Base-by-base conservation (phyloP, 2,113 vertebrate species). In the Crocuta crocuta region DNA sequence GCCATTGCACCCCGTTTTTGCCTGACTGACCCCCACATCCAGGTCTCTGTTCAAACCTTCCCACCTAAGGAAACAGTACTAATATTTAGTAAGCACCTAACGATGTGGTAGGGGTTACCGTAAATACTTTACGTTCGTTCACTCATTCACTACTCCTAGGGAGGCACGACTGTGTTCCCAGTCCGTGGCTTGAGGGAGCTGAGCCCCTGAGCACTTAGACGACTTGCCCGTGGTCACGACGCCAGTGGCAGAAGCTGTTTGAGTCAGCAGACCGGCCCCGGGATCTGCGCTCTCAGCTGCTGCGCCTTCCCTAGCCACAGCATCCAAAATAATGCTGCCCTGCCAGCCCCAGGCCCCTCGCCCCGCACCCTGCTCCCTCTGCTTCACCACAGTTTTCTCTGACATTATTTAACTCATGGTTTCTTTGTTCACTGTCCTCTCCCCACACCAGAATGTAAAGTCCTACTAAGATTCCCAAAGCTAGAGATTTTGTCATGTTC, bases 261-360 rank as follows among this genome's bases (percentile, higher is more conserved):
- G 31, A 53, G 9, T 7, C 16, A 26, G 35, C 24, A 48, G 8
- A 4, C 28, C 11, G 63, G 23, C 83, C 58, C 7, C 21, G 13
- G 71, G 58, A 24, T 39, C 50, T 43, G 33, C 12, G 1, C 33
- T 35, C 53, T 2, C 26, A 3, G 11, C 39, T 16, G 15, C 86
- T 12, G 0, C 11, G 28, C 39, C 70, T 45, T 35, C 50, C 88
- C 7, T 10, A 9, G 10, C 53, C 48, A 1, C 10, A 17, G 89
- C 7, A 23, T 33, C 88, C 7, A 1, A 35, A n/a, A 19, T 10
- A 19, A 50, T 23, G n/a, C 17, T 66, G 7, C 53, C 39, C 39
- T 13, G 3, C 33, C n/a, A 2, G 16, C 53, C 6, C 33, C 4
- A 7, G 24, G 2, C 7, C 31, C 11, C 70, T 26, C 21, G 9